Base-by-base conservation (phyloP, 1,140 invertebrate species). In the Drosophila chauvacae region DNA sequence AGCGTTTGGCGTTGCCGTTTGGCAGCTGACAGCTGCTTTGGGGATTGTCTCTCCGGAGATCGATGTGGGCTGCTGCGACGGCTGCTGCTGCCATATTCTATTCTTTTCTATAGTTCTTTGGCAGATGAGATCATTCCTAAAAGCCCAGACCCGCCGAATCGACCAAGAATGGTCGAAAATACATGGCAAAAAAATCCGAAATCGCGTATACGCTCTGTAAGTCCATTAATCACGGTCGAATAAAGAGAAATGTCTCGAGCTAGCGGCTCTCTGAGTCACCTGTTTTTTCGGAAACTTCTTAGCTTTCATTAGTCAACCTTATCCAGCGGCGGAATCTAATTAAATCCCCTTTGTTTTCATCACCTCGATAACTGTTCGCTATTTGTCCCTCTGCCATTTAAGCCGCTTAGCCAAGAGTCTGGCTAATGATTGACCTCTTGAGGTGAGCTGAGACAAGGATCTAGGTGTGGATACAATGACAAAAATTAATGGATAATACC, bases 71-170 rank as follows among this genome's bases (percentile, higher is more conserved):
- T 60, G 68, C 60, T 55, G 70, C 28, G 18, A 56, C 56, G 79
- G 82, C 71, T 60, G 68, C 60, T 55, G 70, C 35, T 26, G 64
- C 56, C 33, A 39, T 23, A 37, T 39, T 56, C 35, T 26, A 26
- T 56, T 44, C 53, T 26, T n/a, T 39, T 26, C 42, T 20, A 57
- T 37, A 28, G 57, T 47, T 57, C 62, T 69, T 56, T 61, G 59
- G 57, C 28, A 62, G 80, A 88, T 88, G 84, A 88, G 85, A 88
- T 88, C 84, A 88, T 81, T 84, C 61, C 77, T 74, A 84, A 87
- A 86, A 80, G 55, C 50, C 62, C 65, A 74, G 37, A 57, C 35
- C 53, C 39, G 72, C 39, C 47, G 23, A 65, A 62, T 65, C 57
- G 16, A 33, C 62, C 58, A 59, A 50, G 62, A 33, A 56, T 58